Evolutionary conservation across 2,888 invertebrate genomes (phyloP).

Genomic region (Lycocerus yunnanus): DNA sequence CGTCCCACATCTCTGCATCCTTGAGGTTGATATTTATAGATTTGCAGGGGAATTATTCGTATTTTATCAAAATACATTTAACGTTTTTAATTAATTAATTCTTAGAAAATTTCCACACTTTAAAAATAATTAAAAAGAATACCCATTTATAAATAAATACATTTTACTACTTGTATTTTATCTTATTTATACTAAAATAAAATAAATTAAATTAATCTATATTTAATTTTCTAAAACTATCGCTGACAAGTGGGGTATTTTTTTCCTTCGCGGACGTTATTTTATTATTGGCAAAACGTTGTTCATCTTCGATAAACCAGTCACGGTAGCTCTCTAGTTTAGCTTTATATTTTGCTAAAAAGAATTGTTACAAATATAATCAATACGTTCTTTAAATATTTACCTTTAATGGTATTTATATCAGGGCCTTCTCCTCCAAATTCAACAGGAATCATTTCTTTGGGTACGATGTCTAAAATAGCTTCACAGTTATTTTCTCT

Average conservation of each 20-base stretch:
- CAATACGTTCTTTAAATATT: slow-evolving; percentile 32
- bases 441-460: slow-evolving; percentile 64
- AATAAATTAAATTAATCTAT: slow-evolving; percentile 28
- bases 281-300: slow-evolving; percentile 58
- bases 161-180: background rate
- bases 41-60: too few species aligned
- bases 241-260: slow-evolving; percentile 59
- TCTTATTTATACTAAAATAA: background rate
- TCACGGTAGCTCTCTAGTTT: slow-evolving; percentile 58
- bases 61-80: too few species aligned
- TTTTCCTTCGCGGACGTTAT: slow-evolving; percentile 59
- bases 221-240: slow-evolving; percentile 41
- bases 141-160: background rate
- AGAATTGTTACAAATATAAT: background rate
- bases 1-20: too few species aligned
- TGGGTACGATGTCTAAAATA: slow-evolving; percentile 63
- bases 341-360: slow-evolving; percentile 58
- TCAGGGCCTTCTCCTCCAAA: slow-evolving; percentile 68
- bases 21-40: too few species aligned
- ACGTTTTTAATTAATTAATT: too few species aligned
- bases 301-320: slow-evolving; percentile 60
- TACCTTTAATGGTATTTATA: slow-evolving; percentile 59
- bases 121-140: background rate
- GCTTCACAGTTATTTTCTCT: slow-evolving; percentile 57
- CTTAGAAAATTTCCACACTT: too few species aligned